Conservation (phyloP, 2,113 vertebrate species). For the Tympanuchus pallidicinctus region DNA sequence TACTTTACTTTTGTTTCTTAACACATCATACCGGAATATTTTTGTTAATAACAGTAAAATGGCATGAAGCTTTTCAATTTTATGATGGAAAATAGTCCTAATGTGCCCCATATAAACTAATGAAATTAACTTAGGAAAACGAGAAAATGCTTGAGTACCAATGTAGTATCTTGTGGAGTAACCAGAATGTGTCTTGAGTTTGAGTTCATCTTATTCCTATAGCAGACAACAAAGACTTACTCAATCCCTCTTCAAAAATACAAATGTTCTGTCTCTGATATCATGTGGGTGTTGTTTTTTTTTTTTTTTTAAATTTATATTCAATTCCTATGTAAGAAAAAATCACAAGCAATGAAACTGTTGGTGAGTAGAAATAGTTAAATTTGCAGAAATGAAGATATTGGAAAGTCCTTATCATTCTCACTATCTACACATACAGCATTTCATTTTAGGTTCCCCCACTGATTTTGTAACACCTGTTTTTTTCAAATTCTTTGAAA, state of each 20-base stretch:
- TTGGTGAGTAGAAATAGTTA: neutral
- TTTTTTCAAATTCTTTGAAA: neutral
- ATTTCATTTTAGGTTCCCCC: neutral
- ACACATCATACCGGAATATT: neutral
- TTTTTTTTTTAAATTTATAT: neutral
- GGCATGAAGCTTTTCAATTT: neutral
- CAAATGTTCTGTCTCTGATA: neutral
- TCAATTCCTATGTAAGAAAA: neutral
- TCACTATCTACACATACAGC: fast-evolving
- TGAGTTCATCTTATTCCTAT: neutral
- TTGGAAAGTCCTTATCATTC: neutral
- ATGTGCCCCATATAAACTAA: neutral
- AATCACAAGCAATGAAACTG: neutral
- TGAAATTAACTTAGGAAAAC: neutral
- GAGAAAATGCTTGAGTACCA: neutral
- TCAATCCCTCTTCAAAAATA: neutral
- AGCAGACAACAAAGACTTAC: neutral
- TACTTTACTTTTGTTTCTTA: neutral
- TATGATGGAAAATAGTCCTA: neutral
- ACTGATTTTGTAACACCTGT: neutral
- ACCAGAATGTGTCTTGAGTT: neutral
- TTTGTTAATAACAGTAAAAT: neutral
- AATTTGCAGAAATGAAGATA: neutral
- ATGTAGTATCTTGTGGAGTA: neutral
- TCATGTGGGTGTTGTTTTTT: neutral